Evolutionary conservation across 2,113 vertebrate genomes (phyloP).

Genomic region (Clarias batrachus): DNA sequence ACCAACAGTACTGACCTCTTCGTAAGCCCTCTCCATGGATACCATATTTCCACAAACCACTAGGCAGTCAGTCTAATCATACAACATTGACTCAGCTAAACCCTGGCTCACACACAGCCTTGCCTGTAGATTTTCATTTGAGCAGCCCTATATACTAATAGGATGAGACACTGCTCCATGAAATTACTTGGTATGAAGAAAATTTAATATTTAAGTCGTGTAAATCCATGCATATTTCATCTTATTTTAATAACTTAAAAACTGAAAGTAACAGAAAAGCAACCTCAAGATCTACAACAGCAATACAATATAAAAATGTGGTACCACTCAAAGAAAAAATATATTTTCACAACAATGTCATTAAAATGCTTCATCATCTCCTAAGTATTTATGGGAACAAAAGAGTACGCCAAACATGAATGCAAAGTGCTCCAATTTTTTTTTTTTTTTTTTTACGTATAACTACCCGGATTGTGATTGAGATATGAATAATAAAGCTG

Average conservation of each 20-base stretch:
- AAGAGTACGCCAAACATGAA: not conserved
- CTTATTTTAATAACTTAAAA: not conserved
- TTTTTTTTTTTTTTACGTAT: not conserved
- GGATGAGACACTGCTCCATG: not conserved
- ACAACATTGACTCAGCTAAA: not conserved
- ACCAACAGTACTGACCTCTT: slow-evolving; percentile 13
- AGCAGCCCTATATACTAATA: not conserved
- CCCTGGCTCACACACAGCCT: not conserved
- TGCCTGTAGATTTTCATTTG: not conserved
- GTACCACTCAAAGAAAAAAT: not conserved
- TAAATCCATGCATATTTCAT: not conserved
- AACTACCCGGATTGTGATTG: not conserved
- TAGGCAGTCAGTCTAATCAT: slow-evolving; percentile 7
- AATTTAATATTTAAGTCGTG: not conserved
- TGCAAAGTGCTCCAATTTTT: not conserved
- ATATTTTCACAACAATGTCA: not conserved
- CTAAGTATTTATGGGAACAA: not conserved
- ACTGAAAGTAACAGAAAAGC: not conserved
- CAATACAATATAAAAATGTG: not conserved
- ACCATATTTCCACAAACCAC: slow-evolving; percentile 19
- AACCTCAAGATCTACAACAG: not conserved
- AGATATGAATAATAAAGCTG: not conserved
- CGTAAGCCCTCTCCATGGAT: slow-evolving; percentile 29
- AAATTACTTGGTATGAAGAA: not conserved
- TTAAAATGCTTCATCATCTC: not conserved